Evolutionary conservation across 2,797 vertebrate species (phyloP), one percentile per base, ranked within the genome.

Genomic region (Xenentodon cancila): DNA sequence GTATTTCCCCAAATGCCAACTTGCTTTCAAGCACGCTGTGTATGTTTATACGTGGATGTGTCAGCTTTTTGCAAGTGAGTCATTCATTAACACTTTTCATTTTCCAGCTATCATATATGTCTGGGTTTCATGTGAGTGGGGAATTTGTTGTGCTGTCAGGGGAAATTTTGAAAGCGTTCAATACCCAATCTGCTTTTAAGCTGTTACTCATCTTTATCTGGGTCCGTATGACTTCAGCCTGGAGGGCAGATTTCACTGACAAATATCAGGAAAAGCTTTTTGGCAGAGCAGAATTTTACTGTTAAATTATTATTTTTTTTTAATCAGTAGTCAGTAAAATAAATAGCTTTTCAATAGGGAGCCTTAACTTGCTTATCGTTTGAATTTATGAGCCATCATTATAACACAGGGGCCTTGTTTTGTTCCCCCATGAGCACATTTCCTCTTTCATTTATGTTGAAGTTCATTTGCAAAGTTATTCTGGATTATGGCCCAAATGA

Each of bases 121-220:
- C 25, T 51, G 7, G 5, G 53, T 64, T 79, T 78, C 55, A 18
- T 59, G 15, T 62, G 9, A 53, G 44, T 20, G 37, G 68, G 88
- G 75, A 80, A 77, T 81, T 91, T 84, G 46, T 79, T 32, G n/a
- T n/a, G 1, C 45, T 18, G 5, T 47, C 5, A 50, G 59, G 86
- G 87, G 80, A 87, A 84, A 72, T 70, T 88, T 62, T 81, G 13
- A 83, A 25, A 50, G 49, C 42, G 58, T 69, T 43, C 20, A 60
- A 82, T 76, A 9, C 16, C 59, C 50, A 65, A 46, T 12, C 18
- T 19, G 18, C 21, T 55, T 65, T 49, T 66, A 71, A 56, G 25
- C 57, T 47, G 68, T 43, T 54, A 43, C 59, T 66, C n/a, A 57
- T 72, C 45, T 57, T 25, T 46, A n/a, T 34, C 7, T 46, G 3